Conservation (phyloP, 1,140 invertebrate genomes). For the Hyles euphorbiae region DNA sequence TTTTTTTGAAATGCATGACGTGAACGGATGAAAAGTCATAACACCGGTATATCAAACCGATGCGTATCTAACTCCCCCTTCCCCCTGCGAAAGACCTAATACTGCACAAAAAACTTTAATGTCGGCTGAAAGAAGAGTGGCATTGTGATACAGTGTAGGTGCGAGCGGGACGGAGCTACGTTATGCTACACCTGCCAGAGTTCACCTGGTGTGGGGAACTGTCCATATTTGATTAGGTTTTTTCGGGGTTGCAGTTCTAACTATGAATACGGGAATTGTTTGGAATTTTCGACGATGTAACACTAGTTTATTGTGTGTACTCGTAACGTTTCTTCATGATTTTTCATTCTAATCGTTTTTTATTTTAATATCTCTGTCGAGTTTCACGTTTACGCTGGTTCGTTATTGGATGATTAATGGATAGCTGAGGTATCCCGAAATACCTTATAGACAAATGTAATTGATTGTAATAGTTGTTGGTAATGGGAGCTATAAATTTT, state of each 20-base stretch:
- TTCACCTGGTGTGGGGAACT: slow-evolving; percentile 56
- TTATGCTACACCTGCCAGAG: slow-evolving; percentile 59
- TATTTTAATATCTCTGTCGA: too few relatives aligned
- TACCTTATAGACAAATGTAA: too few relatives aligned
- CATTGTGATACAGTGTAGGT: slow-evolving; percentile 17
- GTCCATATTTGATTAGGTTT: slow-evolving; percentile 70
- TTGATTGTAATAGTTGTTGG: too few relatives aligned
- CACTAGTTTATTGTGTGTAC: neutral
- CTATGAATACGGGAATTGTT: slow-evolving; percentile 45
- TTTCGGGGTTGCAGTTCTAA: slow-evolving; percentile 56
- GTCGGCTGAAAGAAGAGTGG: slow-evolving; percentile 35
- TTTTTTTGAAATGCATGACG: slow-evolving; percentile 56
- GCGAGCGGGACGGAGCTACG: slow-evolving; percentile 41
- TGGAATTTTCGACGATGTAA: slow-evolving; percentile 18
- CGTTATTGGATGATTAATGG: too few relatives aligned
- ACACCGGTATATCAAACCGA: slow-evolving; percentile 48
- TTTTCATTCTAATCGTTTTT: too few relatives aligned
- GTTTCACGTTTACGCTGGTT: too few relatives aligned
- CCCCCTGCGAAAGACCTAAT: slow-evolving; percentile 38
- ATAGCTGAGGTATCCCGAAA: too few relatives aligned
- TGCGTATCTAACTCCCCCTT: slow-evolving; percentile 45
- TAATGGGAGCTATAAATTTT: too few relatives aligned
- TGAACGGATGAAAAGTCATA: slow-evolving; percentile 55
- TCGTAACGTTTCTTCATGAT: too few relatives aligned
- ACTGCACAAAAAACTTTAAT: slow-evolving; percentile 46